Base-by-base conservation (phyloP, 2,888 invertebrate species). In the Apotomis capreana region DNA sequence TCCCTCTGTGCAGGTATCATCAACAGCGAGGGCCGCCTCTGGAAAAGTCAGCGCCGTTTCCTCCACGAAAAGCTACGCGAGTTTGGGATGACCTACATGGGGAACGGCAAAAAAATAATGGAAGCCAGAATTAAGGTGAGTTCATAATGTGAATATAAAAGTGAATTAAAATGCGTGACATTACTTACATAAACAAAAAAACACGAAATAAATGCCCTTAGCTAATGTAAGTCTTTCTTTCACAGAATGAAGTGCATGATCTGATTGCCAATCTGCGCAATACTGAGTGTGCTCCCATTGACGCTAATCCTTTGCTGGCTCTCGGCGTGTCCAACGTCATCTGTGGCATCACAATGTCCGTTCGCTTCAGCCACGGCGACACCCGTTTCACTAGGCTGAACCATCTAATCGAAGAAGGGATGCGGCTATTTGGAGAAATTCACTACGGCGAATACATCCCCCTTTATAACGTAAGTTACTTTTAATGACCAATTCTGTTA, bases 11-110 rank as follows among this genome's bases (percentile, higher is more conserved):
- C 94, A 98, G 98, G 98, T 79, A 96, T 98, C 80, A 95, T 98
- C 84, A 98, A 98, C 89, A 96, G 97, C 80, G 97, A 97, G 78
- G 98, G 98, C 75, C 95, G 95, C 78, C 92, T 98, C 80, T 98
- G 98, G 98, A 97, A 97, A 88, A 97, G 96, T 81, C 98, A 98
- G 86, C 94, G 98, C 73, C 95, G 96, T 77, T 98, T 98, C 90
- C 93, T 98, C 67, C 97, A 98, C 85, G 96, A 97, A 79, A 96
- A 97, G 79, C 94, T 98, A 2, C 94, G 97, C 26, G 95, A 96
- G 79, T 97, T 98, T 81, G 98, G 98, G 68, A 97, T 98, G 96
- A 97, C 97, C 72, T 96, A 96, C 87, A 95, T 96, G 90, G 97
- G 97, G 67, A 95, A 95, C 77, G 96, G 97, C 77, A 96, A 96